A percentile compares a stretch with the other conserved stretches of the same genome.
These are phyloP conservation scores for Sapajus apella DNA, from an alignment of 2,113 vertebrate species.

Conservation along the genomic window DNA sequence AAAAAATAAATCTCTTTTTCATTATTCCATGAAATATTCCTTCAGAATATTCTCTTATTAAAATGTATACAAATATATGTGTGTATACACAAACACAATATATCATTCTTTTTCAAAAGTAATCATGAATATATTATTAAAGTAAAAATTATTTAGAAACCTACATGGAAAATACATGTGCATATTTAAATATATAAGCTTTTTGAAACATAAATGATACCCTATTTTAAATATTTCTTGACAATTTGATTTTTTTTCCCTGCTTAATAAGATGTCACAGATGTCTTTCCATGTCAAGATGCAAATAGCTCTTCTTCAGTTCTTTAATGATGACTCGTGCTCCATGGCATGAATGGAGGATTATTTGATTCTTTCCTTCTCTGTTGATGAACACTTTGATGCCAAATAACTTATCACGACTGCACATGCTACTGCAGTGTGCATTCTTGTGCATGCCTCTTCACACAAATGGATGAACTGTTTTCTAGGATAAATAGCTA, in stretches of 20 bases:
- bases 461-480: neutral
- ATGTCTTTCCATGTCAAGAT: neutral
- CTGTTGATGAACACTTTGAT: neutral
- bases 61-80: neutral
- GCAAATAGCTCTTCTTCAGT: neutral
- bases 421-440: neutral
- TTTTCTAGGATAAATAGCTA: slow-evolving; percentile 21
- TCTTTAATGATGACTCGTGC: neutral
- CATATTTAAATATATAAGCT: neutral
- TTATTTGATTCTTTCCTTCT: neutral
- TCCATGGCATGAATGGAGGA: fast-evolving
- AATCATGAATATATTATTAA: slow-evolving; percentile 19
- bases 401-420: neutral
- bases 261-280: neutral
- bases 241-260: neutral
- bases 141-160: neutral
- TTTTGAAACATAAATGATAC: neutral
- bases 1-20: slow-evolving; percentile 12
- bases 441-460: neutral
- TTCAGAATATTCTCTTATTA: slow-evolving; percentile 19
- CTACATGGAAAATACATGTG: neutral
- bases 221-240: neutral
- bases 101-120: neutral
- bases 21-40: slow-evolving; percentile 3
- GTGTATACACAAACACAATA: neutral